A percentile compares a stretch with the other conserved stretches of the same genome.
Evolutionary conservation across 2,113 vertebrate genomes (phyloP).

Genomic region (Sinosuthora webbiana): DNA sequence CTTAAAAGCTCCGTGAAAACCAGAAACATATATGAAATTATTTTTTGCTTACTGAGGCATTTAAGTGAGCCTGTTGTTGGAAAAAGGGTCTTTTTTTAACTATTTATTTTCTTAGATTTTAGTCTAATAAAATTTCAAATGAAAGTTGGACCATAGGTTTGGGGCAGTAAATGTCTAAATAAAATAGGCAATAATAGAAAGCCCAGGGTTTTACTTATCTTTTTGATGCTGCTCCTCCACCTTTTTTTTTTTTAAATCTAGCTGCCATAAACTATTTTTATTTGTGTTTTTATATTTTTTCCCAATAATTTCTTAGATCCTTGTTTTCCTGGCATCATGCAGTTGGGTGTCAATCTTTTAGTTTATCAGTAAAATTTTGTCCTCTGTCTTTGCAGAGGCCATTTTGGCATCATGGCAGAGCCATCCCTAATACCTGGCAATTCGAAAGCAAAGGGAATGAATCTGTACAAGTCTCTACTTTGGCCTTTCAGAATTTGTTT

Average conservation of each 20-base stretch:
- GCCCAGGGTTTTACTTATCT: not conserved
- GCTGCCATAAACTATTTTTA: not conserved
- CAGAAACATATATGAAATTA: not conserved
- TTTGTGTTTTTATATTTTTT: not conserved
- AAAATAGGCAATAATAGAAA: not conserved
- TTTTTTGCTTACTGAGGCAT: not conserved
- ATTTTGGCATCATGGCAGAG: not conserved
- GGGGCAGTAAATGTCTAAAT: not conserved
- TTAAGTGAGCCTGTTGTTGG: not conserved
- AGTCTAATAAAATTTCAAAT: not conserved
- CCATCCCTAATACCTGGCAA: too few relatives aligned
- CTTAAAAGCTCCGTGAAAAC: not conserved
- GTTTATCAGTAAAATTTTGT: not conserved
- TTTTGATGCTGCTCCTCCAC: fast-evolving
- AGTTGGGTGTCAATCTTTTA: not conserved
- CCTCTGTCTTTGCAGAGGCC: not conserved
- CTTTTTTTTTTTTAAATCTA: not conserved
- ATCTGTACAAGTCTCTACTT: not conserved
- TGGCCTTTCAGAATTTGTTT: not conserved
- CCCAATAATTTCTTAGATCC: not conserved
- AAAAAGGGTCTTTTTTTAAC: not conserved
- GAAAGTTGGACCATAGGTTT: not conserved
- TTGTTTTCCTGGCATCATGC: not conserved
- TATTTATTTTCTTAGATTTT: not conserved
- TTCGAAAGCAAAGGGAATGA: not conserved